Percentiles rank a stretch among this genome's conserved stretches.
These are phyloP conservation scores for Penelope pileata DNA, from an alignment of 2,113 vertebrate species.

Conservation along the genomic window DNA sequence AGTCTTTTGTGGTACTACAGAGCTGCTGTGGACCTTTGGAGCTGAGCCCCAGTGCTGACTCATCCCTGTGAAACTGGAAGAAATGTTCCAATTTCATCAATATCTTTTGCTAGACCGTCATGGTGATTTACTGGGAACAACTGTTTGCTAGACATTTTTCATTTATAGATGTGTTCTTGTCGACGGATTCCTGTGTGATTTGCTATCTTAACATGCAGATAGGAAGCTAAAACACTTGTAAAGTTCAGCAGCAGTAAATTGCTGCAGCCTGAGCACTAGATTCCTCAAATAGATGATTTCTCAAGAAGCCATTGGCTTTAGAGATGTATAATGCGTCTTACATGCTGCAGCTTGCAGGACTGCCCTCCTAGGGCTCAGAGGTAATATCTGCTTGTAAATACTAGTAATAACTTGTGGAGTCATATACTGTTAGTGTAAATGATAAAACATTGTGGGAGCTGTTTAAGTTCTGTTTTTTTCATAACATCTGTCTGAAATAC, in stretches of 20 bases:
- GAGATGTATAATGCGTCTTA: not conserved
- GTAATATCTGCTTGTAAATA: not conserved
- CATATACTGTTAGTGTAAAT: not conserved
- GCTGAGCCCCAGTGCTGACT: not conserved
- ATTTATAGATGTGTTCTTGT: not conserved
- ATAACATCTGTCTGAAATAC: not conserved
- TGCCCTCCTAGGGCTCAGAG: not conserved
- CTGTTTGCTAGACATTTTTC: not conserved
- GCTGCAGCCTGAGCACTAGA: not conserved
- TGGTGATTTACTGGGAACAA: not conserved
- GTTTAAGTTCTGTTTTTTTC: not conserved
- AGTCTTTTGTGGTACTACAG: not conserved
- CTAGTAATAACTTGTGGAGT: not conserved
- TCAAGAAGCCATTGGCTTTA: not conserved
- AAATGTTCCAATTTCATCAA: not conserved
- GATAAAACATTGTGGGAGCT: not conserved
- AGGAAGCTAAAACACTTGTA: not conserved
- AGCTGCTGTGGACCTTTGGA: not conserved
- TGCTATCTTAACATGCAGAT: not conserved
- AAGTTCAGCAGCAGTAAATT: not conserved
- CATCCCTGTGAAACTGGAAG: not conserved
- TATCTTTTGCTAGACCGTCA: not conserved
- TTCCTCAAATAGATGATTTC: not conserved
- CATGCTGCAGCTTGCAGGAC: not conserved
- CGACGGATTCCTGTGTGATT: accelerated